A percentile compares a stretch with the other conserved stretches of the same genome.
phyloP scores from a whole-genome alignment of 2,113 vertebrate genomes.

The Prionailurus bengalensis region DNA sequence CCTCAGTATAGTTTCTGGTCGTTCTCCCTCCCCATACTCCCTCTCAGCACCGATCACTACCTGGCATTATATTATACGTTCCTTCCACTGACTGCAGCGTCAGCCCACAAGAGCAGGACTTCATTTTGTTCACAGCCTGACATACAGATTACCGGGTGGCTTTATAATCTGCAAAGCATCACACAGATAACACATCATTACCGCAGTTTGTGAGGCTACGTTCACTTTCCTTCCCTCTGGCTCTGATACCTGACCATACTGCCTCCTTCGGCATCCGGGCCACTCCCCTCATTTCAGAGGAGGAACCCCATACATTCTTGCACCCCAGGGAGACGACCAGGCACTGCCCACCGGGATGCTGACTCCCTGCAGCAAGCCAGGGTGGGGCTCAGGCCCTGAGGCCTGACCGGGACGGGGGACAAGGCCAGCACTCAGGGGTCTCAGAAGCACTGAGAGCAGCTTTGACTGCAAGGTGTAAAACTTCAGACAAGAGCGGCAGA shows the following conservation, averaged over 20 bases:
- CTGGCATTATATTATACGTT: background rate
- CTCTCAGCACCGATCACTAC: background rate
- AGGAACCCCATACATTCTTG: background rate
- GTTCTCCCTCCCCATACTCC: background rate
- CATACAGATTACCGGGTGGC: background rate
- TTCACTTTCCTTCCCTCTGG: background rate
- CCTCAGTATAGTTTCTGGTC: background rate
- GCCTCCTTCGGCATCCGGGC: background rate
- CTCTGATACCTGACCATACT: background rate
- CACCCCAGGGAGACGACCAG: background rate
- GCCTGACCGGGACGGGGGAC: background rate
- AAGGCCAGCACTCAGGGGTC: background rate
- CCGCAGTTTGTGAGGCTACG: background rate
- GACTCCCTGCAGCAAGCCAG: background rate
- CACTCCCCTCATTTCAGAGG: background rate
- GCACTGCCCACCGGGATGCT: background rate
- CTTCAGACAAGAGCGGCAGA: background rate
- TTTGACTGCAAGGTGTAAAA: background rate
- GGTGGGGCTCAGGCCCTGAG: background rate
- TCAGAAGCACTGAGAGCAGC: background rate
- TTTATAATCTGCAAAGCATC: background rate
- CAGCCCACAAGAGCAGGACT: background rate
- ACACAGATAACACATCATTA: fast-evolving
- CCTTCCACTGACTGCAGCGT: background rate
- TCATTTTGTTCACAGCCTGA: background rate